Evolutionary conservation across 2,888 invertebrate genomes (phyloP).

Genomic region (Oithona nana): DNA sequence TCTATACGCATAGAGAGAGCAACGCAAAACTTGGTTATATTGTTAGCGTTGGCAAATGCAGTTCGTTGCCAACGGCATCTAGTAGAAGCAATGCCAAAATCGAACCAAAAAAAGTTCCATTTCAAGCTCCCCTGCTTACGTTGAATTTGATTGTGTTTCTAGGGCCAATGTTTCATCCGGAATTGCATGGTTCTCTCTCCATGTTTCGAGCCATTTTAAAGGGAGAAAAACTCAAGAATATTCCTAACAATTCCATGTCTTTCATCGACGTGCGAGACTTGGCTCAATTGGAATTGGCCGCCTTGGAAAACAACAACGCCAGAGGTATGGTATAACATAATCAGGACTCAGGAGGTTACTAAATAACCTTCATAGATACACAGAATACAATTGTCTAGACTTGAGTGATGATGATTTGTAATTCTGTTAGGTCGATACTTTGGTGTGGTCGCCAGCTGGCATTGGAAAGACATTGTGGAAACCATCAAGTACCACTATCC

Average conservation of each 20-base stretch:
- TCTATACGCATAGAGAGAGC: too few species aligned
- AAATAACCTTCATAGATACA: neutral
- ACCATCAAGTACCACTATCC: neutral
- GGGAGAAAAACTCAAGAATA: neutral
- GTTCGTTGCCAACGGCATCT: too few species aligned
- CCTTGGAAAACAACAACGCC: neutral
- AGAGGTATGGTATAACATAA: neutral
- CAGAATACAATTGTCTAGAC: neutral
- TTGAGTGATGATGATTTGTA: neutral
- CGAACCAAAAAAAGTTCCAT: too few species aligned
- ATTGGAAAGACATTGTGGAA: constrained; percentile 1
- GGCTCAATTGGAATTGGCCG: neutral
- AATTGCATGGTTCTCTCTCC: neutral
- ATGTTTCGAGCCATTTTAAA: neutral
- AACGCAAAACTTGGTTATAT: too few species aligned
- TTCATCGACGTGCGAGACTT: neutral
- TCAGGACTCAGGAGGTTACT: neutral
- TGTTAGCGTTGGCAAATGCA: too few species aligned
- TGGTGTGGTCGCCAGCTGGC: neutral
- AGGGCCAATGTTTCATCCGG: constrained; percentile 3
- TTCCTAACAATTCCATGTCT: neutral
- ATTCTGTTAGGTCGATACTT: neutral
- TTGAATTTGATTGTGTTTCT: too few species aligned
- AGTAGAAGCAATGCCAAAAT: too few species aligned
- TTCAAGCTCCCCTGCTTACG: too few species aligned